phyloP scores from a whole-genome alignment of 2,888 invertebrate species.

The Lottia gigantea region DNA sequence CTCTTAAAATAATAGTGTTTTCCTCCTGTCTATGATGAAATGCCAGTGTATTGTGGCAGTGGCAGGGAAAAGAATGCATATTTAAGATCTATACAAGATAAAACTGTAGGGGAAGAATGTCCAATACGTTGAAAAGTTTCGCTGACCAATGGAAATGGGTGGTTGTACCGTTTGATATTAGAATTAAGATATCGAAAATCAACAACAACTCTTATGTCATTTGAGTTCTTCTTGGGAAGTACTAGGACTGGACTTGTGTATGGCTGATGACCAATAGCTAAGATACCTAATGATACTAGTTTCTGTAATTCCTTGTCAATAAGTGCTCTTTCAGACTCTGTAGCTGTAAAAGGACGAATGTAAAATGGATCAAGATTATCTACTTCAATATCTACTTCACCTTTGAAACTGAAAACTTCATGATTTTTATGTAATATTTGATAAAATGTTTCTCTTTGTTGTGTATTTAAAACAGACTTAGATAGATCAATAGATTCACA shows the following conservation, averaged over 20 bases:
- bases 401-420: neutral
- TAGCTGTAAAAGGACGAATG: neutral
- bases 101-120: neutral
- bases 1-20: constrained; percentile 2
- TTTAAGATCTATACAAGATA: neutral
- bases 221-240: neutral
- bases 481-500: neutral
- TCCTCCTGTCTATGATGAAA: neutral
- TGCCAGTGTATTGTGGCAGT: neutral
- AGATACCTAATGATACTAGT: neutral
- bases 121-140: neutral
- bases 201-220: neutral
- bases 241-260: neutral
- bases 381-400: constrained; percentile 2
- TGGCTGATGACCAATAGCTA: neutral
- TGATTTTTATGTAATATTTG: neutral
- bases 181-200: neutral
- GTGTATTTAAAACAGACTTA: neutral
- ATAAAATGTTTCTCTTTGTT: neutral
- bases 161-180: neutral
- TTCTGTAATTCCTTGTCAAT: neutral
- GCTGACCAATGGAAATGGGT: neutral
- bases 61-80: neutral
- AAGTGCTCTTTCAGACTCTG: neutral
- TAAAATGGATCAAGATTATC: neutral